A percentile compares a stretch with the other conserved stretches of the same genome.
Evolutionary conservation across 2,888 invertebrate genomes (phyloP).

Genomic region (Drosophila pseudotakahashii): DNA sequence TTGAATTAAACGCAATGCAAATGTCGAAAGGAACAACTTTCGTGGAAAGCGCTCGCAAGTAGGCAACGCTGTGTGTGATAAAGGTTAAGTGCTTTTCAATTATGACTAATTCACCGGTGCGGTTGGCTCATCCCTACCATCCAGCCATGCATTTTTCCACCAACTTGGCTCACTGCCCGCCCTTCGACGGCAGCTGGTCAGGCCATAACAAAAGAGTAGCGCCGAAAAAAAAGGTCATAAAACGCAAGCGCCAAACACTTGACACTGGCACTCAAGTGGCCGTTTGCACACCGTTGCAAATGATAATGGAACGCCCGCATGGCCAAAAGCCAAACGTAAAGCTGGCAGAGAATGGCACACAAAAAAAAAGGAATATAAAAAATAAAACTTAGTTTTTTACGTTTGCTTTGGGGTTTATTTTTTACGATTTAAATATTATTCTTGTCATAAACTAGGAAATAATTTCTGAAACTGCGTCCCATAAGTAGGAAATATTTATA

Average conservation of each 20-base stretch:
- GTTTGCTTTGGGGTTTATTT: background rate
- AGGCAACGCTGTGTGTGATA: conserved; percentile 48
- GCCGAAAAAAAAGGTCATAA: conserved; percentile 47
- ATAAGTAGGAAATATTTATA: no score
- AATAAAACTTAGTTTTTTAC: background rate
- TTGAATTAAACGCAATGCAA: conserved; percentile 31
- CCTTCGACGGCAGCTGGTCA: conserved; percentile 41
- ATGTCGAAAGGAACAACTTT: conserved; percentile 25
- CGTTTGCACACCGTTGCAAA: conserved; percentile 65
- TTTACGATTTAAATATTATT: background rate
- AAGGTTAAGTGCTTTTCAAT: conserved; percentile 61
- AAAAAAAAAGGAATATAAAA: background rate
- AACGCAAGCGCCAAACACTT: conserved; percentile 64
- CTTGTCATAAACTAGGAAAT: no score
- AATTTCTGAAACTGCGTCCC: background rate
- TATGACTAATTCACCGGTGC: conserved; percentile 66
- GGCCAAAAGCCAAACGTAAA: conserved; percentile 50
- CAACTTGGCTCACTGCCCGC: conserved; percentile 41
- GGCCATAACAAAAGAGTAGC: conserved; percentile 28
- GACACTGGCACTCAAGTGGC: conserved; percentile 70
- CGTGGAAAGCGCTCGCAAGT: conserved; percentile 44
- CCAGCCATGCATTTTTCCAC: background rate
- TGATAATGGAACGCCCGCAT: conserved; percentile 55
- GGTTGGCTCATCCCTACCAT: conserved; percentile 17
- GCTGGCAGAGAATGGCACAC: background rate